Conservation (phyloP, 2,113 vertebrate species). For the Rhodinocichla rosea region DNA sequence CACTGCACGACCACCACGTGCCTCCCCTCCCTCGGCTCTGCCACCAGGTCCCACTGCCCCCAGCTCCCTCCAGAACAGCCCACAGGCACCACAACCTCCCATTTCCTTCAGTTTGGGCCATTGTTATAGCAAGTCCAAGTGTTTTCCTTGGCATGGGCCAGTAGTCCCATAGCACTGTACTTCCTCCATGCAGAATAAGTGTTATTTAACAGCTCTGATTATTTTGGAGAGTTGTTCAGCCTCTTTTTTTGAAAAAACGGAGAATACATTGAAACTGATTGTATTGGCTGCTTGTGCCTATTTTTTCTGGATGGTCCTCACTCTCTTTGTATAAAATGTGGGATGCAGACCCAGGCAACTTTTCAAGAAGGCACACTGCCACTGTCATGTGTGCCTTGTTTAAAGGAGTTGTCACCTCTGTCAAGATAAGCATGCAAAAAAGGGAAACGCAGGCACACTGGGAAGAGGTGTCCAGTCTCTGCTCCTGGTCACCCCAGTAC, state of each 20-base stretch:
- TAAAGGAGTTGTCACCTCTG: constrained; percentile 18
- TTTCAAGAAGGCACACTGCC: not conserved
- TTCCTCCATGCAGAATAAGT: constrained; percentile 63
- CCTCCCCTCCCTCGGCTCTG: rapidly evolving
- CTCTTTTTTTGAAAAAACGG: constrained; percentile 24
- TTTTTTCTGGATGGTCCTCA: constrained; percentile 64
- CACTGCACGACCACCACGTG: rapidly evolving
- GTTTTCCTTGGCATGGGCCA: constrained; percentile 66
- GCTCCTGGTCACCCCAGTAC: not conserved
- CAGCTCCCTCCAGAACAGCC: not conserved
- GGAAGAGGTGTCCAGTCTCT: not conserved
- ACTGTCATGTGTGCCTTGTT: not conserved
- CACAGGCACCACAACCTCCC: not conserved
- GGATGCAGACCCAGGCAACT: not conserved
- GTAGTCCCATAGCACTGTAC: not conserved
- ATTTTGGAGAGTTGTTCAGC: constrained; percentile 60
- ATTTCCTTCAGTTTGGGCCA: constrained; percentile 33
- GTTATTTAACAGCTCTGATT: constrained; percentile 69
- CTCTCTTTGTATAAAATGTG: constrained; percentile 12
- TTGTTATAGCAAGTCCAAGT: constrained; percentile 51
- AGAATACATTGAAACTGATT: constrained; percentile 49
- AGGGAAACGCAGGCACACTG: not conserved
- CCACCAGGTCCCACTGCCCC: not conserved
- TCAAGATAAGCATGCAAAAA: not conserved
- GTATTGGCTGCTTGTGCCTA: constrained; percentile 38